Base-by-base conservation (phyloP, 1,140 invertebrate genomes). In the Euborellia annulipes region DNA sequence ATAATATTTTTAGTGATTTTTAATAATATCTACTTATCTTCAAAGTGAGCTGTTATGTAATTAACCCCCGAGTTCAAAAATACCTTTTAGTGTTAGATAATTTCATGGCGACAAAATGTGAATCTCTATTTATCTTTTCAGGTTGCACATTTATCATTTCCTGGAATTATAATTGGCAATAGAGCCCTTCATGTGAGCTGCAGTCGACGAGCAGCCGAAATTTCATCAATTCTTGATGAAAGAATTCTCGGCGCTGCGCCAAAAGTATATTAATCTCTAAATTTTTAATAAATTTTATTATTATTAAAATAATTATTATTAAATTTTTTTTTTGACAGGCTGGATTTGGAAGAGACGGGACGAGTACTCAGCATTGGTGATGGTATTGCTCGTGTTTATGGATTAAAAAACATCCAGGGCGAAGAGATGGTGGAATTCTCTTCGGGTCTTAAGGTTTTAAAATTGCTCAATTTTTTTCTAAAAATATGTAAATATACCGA, bases 351-450 rank as follows among this genome's bases (percentile, higher is more conserved):
- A 70, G 96, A 99, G 70, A 99, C 95, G 62, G 96, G 96, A 46
- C 82, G 90, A 59, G 96, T 99, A 52, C 71, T 99, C 61, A 97
- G 92, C 63, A 98, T 99, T 76, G 96, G 96, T 81, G 96, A 99
- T 70, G 96, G 96, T 94, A 99, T 99, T 67, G 96, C 96, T 64
- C 92, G 96, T 85, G 95, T 99, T 4, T 98, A 98, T 77, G 96
- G 96, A 41, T 75, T 99, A 52, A 98, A 98, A 67, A 99, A 99
- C 72, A 98, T 98, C 66, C 96, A 99, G 70, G 96, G 95, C 50
- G 96, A 99, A 72, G 96, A 99, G 82, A 99, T 99, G 96, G 96
- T 99, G 71, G 95, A 99, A 78, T 99, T 99, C 68, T 97, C 94
- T 54, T 95, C 93, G 49, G 96, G 96, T 42, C 72, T 99, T n/a